Evolutionary conservation across 2,888 invertebrate species (phyloP), one percentile per base, ranked within the genome.

Genomic region (Papilio gigon): DNA sequence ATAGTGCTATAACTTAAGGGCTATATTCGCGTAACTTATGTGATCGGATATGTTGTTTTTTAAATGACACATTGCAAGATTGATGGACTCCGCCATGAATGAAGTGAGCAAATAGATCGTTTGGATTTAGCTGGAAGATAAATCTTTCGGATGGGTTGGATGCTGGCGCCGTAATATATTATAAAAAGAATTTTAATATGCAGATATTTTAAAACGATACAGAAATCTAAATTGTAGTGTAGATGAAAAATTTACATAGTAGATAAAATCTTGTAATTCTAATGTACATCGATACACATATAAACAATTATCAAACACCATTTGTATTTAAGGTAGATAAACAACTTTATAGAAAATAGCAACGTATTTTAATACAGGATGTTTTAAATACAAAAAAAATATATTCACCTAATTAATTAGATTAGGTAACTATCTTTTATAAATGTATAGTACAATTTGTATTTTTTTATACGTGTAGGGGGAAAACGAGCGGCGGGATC

Each of bases 51-150:
- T 68, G 42, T 73, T 73, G 73, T 65, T 71, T 63, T 71, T 64
- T 68, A 71, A 59, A 65, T 69, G 73, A 74, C 76, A 73, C 72
- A 74, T 70, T 74, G 73, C 71, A 80, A 80, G 79, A 81, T 80
- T 81, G 80, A 81, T 81, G 77, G 77, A 78, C 74, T 74, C 68
- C 71, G 73, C 74, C 73, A 78, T 79, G 78, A 81, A 80, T 77
- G 79, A 78, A 78, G 80, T 80, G 70, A 68, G 73, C 70, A 79
- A 80, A 80, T 78, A 78, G 72, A 74, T 70, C 66, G 35, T 58
- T 64, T 71, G 71, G 71, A 74, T 74, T 76, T 73, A 61, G 72
- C 70, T 61, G 61, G 68, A 64, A 73, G 72, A 76, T 75, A 75
- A 73, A 77, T 75, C 71, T 75, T 73, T 40, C 65, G 20, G 71